phyloP scores from a whole-genome alignment of 1,140 invertebrate genomes.

The Drosophila insularis region DNA sequence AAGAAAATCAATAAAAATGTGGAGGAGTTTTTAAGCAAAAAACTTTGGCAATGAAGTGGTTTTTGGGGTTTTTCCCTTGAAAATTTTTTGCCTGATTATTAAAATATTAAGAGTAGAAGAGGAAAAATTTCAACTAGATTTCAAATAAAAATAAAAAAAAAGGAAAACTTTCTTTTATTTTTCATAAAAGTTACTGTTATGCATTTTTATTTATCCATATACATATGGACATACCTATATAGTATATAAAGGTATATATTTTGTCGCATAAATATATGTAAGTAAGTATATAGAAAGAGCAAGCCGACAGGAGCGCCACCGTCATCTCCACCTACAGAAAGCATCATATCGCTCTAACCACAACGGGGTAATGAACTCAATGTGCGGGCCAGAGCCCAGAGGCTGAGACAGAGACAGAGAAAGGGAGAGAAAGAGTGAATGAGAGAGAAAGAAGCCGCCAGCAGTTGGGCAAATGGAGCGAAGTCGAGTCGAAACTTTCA shows the following conservation, averaged over 20 bases:
- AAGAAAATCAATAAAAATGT: conserved; percentile 59
- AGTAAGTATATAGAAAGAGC: conserved; percentile 8
- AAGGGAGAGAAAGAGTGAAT: not conserved
- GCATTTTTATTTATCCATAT: conserved; percentile 12
- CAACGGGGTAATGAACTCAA: conserved; percentile 69
- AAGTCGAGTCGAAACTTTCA: conserved; percentile 51
- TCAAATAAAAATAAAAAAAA: not conserved
- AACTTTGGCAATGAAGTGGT: conserved; percentile 62
- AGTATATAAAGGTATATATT: not conserved
- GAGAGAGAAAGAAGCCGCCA: conserved; percentile 35
- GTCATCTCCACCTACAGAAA: not conserved
- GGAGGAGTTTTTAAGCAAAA: conserved; percentile 12
- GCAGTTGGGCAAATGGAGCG: conserved; percentile 66
- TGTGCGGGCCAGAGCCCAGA: conserved; percentile 37
- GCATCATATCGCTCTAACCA: conserved; percentile 20
- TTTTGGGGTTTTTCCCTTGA: conserved; percentile 19
- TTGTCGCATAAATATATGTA: conserved; percentile 25
- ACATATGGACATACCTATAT: conserved; percentile 9
- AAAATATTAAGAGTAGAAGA: conserved; percentile 15
- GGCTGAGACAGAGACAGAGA: conserved; percentile 24
- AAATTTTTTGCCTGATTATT: conserved; percentile 5
- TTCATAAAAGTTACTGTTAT: conserved; percentile 1
- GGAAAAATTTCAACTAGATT: not conserved
- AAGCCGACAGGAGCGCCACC: conserved; percentile 23
- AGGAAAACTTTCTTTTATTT: not conserved